Conservation (phyloP, 1,140 invertebrate genomes). For the Lepidotrigona ventralis region DNA sequence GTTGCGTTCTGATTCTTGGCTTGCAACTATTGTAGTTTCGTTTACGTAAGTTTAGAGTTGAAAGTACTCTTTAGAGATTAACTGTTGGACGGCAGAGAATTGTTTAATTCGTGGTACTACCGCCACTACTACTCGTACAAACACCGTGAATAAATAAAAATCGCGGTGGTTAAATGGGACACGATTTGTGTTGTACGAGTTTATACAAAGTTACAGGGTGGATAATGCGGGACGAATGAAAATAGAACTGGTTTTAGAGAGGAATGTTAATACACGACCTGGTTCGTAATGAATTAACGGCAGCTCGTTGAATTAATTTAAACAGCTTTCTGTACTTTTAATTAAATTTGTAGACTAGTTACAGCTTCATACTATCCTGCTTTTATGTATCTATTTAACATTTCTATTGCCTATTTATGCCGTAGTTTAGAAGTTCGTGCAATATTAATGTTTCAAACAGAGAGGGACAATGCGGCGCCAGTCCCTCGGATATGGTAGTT, state of each 20-base stretch:
- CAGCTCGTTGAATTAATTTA: background rate
- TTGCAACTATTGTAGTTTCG: background rate
- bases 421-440: background rate
- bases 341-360: background rate
- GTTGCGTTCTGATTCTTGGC: background rate
- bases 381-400: background rate
- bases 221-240: background rate
- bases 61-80: background rate
- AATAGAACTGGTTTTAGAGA: background rate
- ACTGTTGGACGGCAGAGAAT: background rate
- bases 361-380: background rate
- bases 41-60: background rate
- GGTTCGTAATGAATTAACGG: background rate
- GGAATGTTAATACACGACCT: background rate
- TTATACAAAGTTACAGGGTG: background rate
- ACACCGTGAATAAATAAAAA: background rate
- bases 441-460: background rate
- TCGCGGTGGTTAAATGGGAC: background rate
- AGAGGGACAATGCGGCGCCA: no score
- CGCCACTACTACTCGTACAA: no score
- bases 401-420: background rate
- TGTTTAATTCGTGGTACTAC: background rate
- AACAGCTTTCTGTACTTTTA: background rate
- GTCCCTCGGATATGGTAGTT: background rate
- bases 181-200: background rate